Base-by-base conservation (phyloP, 1,140 invertebrate species). In the Heliconius hewitsoni region DNA sequence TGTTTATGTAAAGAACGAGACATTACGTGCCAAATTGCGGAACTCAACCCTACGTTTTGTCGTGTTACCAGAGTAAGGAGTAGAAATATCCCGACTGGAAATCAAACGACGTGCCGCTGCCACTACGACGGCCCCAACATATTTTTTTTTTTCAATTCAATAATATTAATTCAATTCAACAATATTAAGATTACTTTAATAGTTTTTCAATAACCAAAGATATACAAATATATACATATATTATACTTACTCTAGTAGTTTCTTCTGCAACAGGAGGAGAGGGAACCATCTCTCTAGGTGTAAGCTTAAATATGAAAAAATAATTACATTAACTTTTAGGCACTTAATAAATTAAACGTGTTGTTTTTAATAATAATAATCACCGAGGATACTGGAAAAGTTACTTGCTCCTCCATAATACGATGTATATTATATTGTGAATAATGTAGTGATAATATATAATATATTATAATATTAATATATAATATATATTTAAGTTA, bases 301-400 rank as follows among this genome's bases (percentile, higher is more conserved):
- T 42, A 23, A 73, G 37, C 72, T 73, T n/a, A 50, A 73, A 73
- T 73, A 73, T 46, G 19, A 73, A 73, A 50, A 73, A 30, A 13
- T 9, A 16, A 46, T 34, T 46, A 9, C 27, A 73, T 50, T 50
- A 27, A 30, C 5, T 27, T 66, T 30, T 66, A 16, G 9, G 27
- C 23, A 13, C 9, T 57, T 23, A 30, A 66, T 30, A 5, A 23
- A 30, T 4, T 66, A 66, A 30, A 66, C 13, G n/a, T 27, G 23
- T 66, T 66, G 23, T 18, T 66, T 66, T 66, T 66, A 66, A 66
- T 66, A 66, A 66, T 27, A 66, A 66, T 66, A 66, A 30, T 30
- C 13, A 66, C 60, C 60, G 60, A 57, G n/a, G 55, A 27, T 30
- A 66, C 23, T 30, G 60, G 60, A 30, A 66, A 30, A 30, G n/a